These are phyloP conservation scores for Girardia tigrina DNA, from an alignment of 2,888 invertebrate species.

Conservation along the genomic window DNA sequence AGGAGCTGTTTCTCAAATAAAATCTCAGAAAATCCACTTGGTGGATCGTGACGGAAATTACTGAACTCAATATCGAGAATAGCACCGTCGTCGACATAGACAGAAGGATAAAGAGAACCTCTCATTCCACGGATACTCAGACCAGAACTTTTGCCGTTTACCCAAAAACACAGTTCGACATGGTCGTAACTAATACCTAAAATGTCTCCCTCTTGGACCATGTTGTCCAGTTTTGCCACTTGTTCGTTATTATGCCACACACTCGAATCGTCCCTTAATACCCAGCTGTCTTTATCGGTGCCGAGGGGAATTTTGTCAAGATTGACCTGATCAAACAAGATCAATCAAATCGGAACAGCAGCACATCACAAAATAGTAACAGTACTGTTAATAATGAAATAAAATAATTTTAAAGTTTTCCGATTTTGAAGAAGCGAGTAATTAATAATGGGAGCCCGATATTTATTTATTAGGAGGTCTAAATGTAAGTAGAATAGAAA, in stretches of 20 bases:
- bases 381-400: too few species aligned
- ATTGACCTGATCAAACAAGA: constrained; percentile 26
- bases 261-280: constrained; percentile 73
- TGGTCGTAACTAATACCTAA: constrained; percentile 83
- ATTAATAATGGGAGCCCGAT: too few species aligned
- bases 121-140: constrained; percentile 72
- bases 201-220: constrained; percentile 74
- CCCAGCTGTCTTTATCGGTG: constrained; percentile 75
- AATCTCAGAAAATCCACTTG: constrained; percentile 75
- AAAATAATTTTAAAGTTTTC: too few species aligned
- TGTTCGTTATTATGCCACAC: constrained; percentile 71
- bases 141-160: constrained; percentile 76
- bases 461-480: too few species aligned
- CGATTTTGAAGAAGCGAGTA: too few species aligned
- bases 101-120: constrained; percentile 72
- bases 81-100: constrained; percentile 92
- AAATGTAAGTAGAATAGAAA: too few species aligned
- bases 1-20: constrained; percentile 90
- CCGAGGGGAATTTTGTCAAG: constrained; percentile 67
- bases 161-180: constrained; percentile 78
- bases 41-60: constrained; percentile 67
- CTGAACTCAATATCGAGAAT: constrained; percentile 84
- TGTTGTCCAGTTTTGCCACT: constrained; percentile 58
- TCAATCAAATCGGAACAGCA: too few species aligned
- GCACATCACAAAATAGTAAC: too few species aligned